Conservation (phyloP, 2,888 invertebrate genomes). For the Sminthurinus aureus region DNA sequence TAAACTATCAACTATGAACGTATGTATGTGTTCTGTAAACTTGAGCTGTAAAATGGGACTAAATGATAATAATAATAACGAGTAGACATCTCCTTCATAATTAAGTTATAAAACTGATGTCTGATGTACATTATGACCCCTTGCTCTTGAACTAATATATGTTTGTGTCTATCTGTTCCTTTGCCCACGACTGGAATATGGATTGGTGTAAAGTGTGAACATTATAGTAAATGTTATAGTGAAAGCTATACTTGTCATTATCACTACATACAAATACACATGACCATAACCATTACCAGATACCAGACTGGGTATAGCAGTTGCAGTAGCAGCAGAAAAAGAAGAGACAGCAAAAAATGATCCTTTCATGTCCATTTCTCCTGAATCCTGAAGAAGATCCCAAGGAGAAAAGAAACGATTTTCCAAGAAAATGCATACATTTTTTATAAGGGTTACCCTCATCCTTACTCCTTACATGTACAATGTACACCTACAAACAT, state of each 20-base stretch:
- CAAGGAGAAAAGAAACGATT: not conserved
- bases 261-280: not conserved
- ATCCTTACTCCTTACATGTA: not conserved
- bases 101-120: too few relatives aligned
- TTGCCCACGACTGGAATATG: too few relatives aligned
- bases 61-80: too few relatives aligned
- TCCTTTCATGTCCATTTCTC: conserved; percentile 6
- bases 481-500: not conserved
- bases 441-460: not conserved
- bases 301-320: not conserved
- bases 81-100: too few relatives aligned
- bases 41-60: too few relatives aligned
- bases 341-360: conserved; percentile 4
- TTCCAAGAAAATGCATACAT: not conserved
- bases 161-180: too few relatives aligned
- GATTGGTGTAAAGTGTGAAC: too few relatives aligned
- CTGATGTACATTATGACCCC: too few relatives aligned
- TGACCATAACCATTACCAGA: not conserved
- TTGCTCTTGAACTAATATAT: too few relatives aligned
- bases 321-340: not conserved
- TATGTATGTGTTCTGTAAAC: too few relatives aligned
- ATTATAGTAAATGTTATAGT: too few relatives aligned
- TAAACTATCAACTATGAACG: too few relatives aligned
- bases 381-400: not conserved
- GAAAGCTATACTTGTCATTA: not conserved